Evolutionary conservation across 2,113 vertebrate species (phyloP), one percentile per base, ranked within the genome.

Genomic region (Miniopterus natalensis): DNA sequence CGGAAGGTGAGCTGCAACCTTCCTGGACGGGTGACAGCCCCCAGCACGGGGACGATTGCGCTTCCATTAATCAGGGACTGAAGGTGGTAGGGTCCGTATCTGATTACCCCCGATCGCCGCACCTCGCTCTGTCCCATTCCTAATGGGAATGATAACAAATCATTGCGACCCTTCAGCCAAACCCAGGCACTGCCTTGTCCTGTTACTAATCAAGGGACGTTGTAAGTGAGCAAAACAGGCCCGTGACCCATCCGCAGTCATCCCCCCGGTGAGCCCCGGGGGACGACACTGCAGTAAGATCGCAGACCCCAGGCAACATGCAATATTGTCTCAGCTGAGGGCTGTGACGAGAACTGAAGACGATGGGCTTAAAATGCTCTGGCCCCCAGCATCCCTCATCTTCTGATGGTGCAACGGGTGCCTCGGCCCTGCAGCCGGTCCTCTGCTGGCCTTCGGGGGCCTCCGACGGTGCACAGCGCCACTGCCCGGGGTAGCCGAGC

Each of bases 81-180:
- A 73, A 68, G 20, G 63, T 74, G 55, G 42, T 81, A 59, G 42
- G 63, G 73, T 40, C 95, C 68, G 20, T 74, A 53, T 23, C 25
- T 27, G 25, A 89, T 74, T 83, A 88, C 29, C 31, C 49, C 47
- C 78, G n/a, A 77, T 88, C 47, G 49, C 23, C 20, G 49, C 14
- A 77, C 17, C 55, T 77, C 12, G 18, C 14, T 8, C 4, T 49
- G 47, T 47, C 65, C 80, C 23, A 85, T 80, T 31, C 61, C 71
- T 42, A 81, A 79, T 61, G 25, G 84, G 1, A 47, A 5, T n/a
- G 29, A 73, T 12, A 51, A 40, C 66, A 66, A 61, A 40, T 92
- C 75, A 85, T 57, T 57, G 87, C 25, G 57, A 3, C 53, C 92
- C 65, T 92, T 84, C 92, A 84, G n/a, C 42, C 27, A 57, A 75